Conservation (phyloP, 2,888 invertebrate species). For the Harpalus rubripes region DNA sequence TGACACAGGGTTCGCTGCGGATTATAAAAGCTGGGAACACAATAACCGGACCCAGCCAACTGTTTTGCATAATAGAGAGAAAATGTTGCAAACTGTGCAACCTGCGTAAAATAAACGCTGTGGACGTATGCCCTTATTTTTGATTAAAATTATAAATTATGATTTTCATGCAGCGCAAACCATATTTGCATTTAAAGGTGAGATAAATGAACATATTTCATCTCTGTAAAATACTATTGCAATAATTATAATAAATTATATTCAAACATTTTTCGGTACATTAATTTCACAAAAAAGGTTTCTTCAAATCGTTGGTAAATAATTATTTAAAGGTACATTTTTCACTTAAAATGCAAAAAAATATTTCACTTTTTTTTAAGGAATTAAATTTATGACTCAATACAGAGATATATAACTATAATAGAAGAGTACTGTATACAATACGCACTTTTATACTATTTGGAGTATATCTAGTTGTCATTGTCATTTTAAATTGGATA, state of each 20-base stretch:
- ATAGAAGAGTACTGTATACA: too few species aligned
- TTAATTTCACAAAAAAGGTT: not conserved
- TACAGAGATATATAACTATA: too few species aligned
- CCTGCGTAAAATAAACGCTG: slow-evolving; percentile 60
- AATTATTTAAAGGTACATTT: too few species aligned
- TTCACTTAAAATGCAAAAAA: too few species aligned
- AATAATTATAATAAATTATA: not conserved
- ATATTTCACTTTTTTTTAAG: too few species aligned
- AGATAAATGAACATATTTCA: slow-evolving; percentile 32
- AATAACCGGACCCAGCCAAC: slow-evolving; percentile 63
- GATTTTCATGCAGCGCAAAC: slow-evolving; percentile 43
- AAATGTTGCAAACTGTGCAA: slow-evolving; percentile 69
- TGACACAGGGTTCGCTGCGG: slow-evolving; percentile 58
- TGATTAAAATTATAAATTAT: slow-evolving; percentile 67
- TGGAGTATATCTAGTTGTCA: too few species aligned
- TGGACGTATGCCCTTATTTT: slow-evolving; percentile 61
- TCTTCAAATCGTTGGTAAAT: too few species aligned
- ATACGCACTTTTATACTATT: too few species aligned
- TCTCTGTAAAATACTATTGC: slow-evolving; percentile 13
- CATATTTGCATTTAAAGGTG: slow-evolving; percentile 62
- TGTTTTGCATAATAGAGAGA: slow-evolving; percentile 71
- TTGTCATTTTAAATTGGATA: too few species aligned
- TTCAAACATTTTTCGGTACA: not conserved
- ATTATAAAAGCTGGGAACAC: slow-evolving; percentile 63
- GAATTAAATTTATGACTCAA: too few species aligned